A percentile compares a stretch with the other conserved stretches of the same genome.
Conservation (phyloP, 2,113 vertebrate species). For the Puntigrus tetrazona region DNA sequence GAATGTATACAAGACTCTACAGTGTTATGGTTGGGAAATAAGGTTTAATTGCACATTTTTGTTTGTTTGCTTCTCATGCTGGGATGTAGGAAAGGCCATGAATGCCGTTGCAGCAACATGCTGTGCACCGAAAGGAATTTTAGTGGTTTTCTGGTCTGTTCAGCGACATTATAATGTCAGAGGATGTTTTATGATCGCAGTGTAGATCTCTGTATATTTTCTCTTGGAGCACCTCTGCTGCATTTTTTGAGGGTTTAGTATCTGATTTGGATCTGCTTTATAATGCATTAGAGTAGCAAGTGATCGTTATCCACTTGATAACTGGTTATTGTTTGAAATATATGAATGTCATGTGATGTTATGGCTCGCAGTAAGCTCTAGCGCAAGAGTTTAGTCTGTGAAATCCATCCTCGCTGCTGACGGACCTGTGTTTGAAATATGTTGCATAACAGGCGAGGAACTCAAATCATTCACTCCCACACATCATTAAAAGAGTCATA, state of each 20-base stretch:
- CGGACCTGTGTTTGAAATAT: slow-evolving; percentile 43
- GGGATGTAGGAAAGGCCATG: slow-evolving; percentile 18
- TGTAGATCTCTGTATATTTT: neutral
- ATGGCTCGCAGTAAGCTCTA: neutral
- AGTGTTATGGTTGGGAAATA: slow-evolving; percentile 39
- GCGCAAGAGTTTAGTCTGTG: slow-evolving; percentile 50
- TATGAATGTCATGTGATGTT: neutral
- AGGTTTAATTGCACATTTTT: slow-evolving; percentile 28
- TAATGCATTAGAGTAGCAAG: neutral
- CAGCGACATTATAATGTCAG: slow-evolving; percentile 10
- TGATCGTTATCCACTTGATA: neutral
- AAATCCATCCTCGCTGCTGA: slow-evolving; percentile 39
- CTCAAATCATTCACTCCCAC: slow-evolving; percentile 42
- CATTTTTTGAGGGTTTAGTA: neutral
- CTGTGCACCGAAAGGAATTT: slow-evolving; percentile 24
- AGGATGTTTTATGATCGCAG: neutral
- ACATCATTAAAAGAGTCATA: slow-evolving; percentile 37
- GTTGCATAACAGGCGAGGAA: slow-evolving; percentile 36
- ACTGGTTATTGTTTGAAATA: neutral
- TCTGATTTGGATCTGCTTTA: neutral
- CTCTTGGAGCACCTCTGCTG: neutral
- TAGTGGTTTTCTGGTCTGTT: slow-evolving; percentile 26
- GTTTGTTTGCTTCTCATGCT: slow-evolving; percentile 25
- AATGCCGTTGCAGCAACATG: slow-evolving; percentile 12
- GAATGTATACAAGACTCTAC: slow-evolving; percentile 31